Percentiles rank a stretch among this genome's conserved stretches.
Conservation (phyloP, 2,888 invertebrate species). For the Amorpha juglandis region DNA sequence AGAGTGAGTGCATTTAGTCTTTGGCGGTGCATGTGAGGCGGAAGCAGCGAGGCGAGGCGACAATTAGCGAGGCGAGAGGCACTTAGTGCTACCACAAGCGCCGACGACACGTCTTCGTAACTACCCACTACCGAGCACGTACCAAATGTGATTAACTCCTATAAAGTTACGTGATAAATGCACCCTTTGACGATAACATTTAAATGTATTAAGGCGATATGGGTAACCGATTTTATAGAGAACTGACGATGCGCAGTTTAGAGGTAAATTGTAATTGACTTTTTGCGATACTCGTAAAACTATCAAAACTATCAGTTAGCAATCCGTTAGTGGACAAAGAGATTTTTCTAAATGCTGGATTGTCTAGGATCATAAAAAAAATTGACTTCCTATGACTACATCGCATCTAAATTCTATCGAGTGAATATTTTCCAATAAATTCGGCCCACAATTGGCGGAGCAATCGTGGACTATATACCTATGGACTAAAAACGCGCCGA, state of each 20-base stretch:
- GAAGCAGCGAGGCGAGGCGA: constrained; percentile 40
- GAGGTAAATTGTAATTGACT: too few species aligned
- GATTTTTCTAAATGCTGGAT: too few species aligned
- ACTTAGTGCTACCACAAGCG: constrained; percentile 52
- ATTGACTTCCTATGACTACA: too few species aligned
- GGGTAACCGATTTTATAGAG: neutral
- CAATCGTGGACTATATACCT: too few species aligned
- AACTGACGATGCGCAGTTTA: neutral
- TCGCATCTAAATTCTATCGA: too few species aligned
- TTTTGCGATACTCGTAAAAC: too few species aligned
- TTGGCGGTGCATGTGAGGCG: constrained; percentile 34
- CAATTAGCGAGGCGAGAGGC: constrained; percentile 68
- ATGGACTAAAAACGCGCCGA: too few species aligned
- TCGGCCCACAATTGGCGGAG: too few species aligned
- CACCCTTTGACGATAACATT: constrained; percentile 29
- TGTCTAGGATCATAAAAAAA: too few species aligned
- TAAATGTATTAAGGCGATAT: neutral
- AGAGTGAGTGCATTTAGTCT: constrained; percentile 31
- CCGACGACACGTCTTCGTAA: constrained; percentile 37
- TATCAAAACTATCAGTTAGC: too few species aligned
- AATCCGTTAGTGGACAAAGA: too few species aligned
- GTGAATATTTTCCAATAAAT: too few species aligned
- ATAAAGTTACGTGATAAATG: constrained; percentile 29
- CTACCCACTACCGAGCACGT: constrained; percentile 26
- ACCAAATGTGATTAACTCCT: neutral